Percentiles rank a stretch among this genome's conserved stretches.
These are phyloP conservation scores for Saccopteryx bilineata DNA, from an alignment of 2,113 vertebrate genomes.

Conservation along the genomic window DNA sequence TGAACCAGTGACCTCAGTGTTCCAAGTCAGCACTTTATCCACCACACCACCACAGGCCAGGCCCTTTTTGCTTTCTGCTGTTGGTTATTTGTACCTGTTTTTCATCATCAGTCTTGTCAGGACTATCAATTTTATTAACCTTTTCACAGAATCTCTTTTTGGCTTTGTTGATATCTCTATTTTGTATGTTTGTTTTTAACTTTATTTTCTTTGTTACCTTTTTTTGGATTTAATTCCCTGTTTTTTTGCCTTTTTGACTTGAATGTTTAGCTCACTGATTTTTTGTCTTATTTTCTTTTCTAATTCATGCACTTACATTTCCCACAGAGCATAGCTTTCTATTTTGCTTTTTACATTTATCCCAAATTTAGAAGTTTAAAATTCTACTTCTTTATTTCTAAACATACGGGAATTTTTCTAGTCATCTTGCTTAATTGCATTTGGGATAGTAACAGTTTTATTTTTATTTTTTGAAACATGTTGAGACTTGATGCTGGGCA, in stretches of 20 bases:
- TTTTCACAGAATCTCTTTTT: slow-evolving; percentile 23
- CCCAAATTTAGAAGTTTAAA: slow-evolving; percentile 50
- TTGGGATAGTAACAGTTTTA: slow-evolving; percentile 38
- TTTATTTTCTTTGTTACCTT: background rate
- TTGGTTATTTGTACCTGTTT: background rate
- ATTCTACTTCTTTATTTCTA: slow-evolving; percentile 45
- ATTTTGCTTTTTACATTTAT: slow-evolving; percentile 36
- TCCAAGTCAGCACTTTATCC: too few species aligned
- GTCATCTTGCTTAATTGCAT: slow-evolving; percentile 28
- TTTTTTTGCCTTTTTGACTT: background rate
- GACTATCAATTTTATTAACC: background rate
- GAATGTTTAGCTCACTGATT: slow-evolving; percentile 16
- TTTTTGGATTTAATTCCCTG: slow-evolving; percentile 49
- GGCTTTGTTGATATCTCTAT: background rate
- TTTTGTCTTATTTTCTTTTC: background rate
- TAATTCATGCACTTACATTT: background rate
- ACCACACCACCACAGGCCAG: too few species aligned
- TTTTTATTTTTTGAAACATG: slow-evolving; percentile 53
- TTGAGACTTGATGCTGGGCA: slow-evolving; percentile 32
- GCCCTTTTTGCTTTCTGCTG: background rate
- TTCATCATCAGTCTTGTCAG: background rate
- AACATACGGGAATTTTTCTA: slow-evolving; percentile 50
- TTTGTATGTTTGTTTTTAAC: slow-evolving; percentile 20
- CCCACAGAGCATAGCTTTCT: background rate
- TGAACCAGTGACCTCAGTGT: too few species aligned